These are phyloP conservation scores for Pheucticus melanocephalus DNA, from an alignment of 2,113 vertebrate genomes.

Conservation along the genomic window DNA sequence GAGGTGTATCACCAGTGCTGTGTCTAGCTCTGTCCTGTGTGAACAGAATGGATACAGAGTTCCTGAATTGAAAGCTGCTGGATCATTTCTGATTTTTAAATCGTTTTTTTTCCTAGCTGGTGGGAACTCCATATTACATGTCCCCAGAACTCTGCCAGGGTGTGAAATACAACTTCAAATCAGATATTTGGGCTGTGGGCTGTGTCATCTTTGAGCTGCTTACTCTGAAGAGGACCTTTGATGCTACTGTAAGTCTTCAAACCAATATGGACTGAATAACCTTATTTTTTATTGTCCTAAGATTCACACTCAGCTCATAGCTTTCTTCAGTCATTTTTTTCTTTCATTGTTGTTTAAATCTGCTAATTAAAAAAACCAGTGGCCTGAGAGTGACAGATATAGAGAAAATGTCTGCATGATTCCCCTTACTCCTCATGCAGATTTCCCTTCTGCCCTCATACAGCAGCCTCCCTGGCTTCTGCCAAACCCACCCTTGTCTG, in stretches of 20 bases:
- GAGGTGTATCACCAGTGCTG: not conserved
- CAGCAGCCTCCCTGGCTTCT: not conserved
- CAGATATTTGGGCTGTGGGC: constrained; percentile 98
- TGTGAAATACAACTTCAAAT: constrained; percentile 97
- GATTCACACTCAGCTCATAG: not conserved
- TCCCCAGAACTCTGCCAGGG: constrained; percentile 97
- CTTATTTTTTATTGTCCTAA: not conserved
- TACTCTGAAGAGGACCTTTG: constrained; percentile 94
- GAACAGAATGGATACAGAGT: not conserved
- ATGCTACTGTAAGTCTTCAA: constrained; percentile 88
- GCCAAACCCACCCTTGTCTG: not conserved
- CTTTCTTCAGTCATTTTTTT: not conserved
- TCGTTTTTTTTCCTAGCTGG: constrained; percentile 80
- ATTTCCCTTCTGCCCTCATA: not conserved
- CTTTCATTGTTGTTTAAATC: not conserved
- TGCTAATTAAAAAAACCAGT: not conserved
- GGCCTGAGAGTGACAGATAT: not conserved
- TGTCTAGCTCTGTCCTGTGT: not conserved
- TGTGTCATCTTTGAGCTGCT: constrained; percentile 95
- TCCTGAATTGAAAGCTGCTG: not conserved
- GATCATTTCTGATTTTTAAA: constrained; percentile 20
- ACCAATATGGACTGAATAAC: not conserved
- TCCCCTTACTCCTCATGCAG: not conserved
- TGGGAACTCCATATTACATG: constrained; percentile 99
- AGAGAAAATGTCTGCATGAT: not conserved